These are phyloP conservation scores for Dermatophagoides farinae DNA, from an alignment of 1,140 invertebrate genomes.

Conservation along the genomic window DNA sequence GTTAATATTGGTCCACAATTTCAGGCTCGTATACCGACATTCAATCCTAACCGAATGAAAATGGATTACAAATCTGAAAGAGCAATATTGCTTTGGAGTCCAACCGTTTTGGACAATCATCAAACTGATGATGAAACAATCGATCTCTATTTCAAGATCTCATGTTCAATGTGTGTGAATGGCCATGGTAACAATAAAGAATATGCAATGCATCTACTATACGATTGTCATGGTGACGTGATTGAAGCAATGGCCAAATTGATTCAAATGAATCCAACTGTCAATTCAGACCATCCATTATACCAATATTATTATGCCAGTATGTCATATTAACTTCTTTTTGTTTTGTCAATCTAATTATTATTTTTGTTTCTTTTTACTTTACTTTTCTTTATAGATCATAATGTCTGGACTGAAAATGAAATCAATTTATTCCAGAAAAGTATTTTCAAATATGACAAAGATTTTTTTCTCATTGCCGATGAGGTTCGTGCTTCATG, in stretches of 20 bases:
- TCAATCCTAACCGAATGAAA: constrained; percentile 11
- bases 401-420: constrained; percentile 53
- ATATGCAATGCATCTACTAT: constrained; percentile 70
- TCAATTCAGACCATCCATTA: constrained; percentile 51
- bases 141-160: constrained; percentile 49
- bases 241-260: constrained; percentile 63
- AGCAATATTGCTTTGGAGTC: constrained; percentile 23
- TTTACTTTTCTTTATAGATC: too few relatives aligned
- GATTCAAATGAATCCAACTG: constrained; percentile 46
- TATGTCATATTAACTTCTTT: constrained; percentile 21
- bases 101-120: not conserved
- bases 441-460: constrained; percentile 67
- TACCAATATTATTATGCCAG: constrained; percentile 43
- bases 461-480: constrained; percentile 74
- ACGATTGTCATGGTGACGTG: constrained; percentile 64
- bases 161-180: constrained; percentile 34
- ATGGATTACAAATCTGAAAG: not conserved
- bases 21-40: constrained; percentile 55
- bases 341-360: constrained; percentile 13
- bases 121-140: constrained; percentile 19
- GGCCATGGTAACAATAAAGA: constrained; percentile 72
- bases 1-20: constrained; percentile 76
- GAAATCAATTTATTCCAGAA: constrained; percentile 74
- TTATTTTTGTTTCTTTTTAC: not conserved
- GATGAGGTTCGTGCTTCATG: constrained; percentile 42